Conservation (phyloP, 2,113 vertebrate genomes). For the Romanogobio albipinnatus region DNA sequence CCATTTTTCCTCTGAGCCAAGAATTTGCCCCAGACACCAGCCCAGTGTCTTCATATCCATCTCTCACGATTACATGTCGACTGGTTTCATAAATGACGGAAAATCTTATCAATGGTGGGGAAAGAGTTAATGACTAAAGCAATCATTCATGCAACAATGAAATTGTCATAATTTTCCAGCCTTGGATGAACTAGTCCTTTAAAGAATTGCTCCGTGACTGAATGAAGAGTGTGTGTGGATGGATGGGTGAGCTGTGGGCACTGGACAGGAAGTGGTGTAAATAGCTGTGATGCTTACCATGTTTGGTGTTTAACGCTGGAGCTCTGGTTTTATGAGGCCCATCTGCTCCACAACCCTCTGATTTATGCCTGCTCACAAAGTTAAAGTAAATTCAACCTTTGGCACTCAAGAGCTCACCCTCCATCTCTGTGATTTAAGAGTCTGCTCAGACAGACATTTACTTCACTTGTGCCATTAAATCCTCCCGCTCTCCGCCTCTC, state of each 20-base stretch:
- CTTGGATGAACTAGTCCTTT: neutral
- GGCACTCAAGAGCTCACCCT: neutral
- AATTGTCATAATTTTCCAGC: neutral
- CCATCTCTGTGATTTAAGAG: neutral
- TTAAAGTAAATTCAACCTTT: slow-evolving; percentile 9
- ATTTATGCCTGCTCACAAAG: slow-evolving; percentile 14
- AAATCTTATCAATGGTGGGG: too few relatives aligned
- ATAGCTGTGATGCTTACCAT: neutral
- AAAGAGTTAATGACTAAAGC: neutral
- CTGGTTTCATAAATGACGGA: too few relatives aligned
- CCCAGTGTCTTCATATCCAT: too few relatives aligned
- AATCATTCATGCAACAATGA: neutral
- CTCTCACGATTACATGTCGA: too few relatives aligned
- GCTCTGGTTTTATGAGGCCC: neutral
- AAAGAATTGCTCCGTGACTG: neutral
- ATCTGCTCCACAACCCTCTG: neutral
- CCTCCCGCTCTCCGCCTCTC: neutral
- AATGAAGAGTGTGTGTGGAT: neutral
- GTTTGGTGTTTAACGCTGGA: neutral
- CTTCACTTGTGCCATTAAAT: neutral
- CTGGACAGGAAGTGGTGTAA: neutral
- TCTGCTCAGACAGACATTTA: neutral
- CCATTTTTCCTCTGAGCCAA: too few relatives aligned
- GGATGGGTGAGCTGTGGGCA: neutral
- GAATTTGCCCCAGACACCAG: too few relatives aligned